Base-by-base conservation (phyloP, 37 sponge, comb jelly and placozoan species). In the Spongilla lacustris region DNA sequence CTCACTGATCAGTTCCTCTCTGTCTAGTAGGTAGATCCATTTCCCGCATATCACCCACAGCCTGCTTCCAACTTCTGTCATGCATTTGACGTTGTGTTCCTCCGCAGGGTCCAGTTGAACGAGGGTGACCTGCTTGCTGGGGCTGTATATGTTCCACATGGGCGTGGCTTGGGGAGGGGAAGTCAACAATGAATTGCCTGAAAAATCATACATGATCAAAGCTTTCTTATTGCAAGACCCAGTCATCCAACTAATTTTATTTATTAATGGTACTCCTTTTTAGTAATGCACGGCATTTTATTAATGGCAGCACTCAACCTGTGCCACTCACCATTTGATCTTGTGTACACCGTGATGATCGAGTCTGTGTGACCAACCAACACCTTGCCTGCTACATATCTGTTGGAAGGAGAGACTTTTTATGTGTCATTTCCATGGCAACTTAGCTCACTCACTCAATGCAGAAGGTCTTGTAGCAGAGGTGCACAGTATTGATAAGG, bases 21-120 rank as follows among this genome's bases (percentile, higher is more conserved):
- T 50, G 58, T 89, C 50, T 8, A 93, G 71, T n/a, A 89, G 41
- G 82, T 73, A 76, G 25, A 93, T 73, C 17, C 69, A 82, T 21
- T 77, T 68, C 6, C 93, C 93, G 23, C 80, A 71, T 22, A 85
- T 85, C 0, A 93, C 83, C 93, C 93, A 93, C 27, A 93, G 12
- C 70, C 84, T 50, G 10, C 83, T 78, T 13, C 68, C 50, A 1
- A 93, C 83, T 24, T 31, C 68, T 11, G 85, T 66, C 30, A 93
- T 89, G 74, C 79, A 77, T 22, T 22, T 38, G 30, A 93, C 83
- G 22, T 83, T 86, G 13, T 76, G 36, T 12, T 26, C 5, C n/a
- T 80, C 75, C 19, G 71, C 50, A 17, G 79, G 78, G 72, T 78
- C 67, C 58, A 58, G 19, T 14, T 58, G 58, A 1, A 58, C 58